Evolutionary conservation across 2,888 invertebrate genomes (phyloP).

Genomic region (Chaitophorus viminalis): DNA sequence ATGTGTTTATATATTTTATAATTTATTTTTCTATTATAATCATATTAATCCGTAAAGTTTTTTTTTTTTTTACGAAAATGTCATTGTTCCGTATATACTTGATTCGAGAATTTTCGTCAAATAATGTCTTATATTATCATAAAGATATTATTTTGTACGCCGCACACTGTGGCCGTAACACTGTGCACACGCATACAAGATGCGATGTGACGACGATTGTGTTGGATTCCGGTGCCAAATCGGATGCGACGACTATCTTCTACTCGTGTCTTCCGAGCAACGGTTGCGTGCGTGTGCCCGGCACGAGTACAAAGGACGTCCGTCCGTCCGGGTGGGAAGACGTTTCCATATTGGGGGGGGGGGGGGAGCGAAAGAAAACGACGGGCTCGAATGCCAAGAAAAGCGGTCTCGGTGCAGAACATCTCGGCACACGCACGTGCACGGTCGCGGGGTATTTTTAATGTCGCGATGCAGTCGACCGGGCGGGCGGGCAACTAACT

Average conservation of each 20-base stretch:
- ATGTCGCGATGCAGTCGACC: neutral
- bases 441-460: neutral
- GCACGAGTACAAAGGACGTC: neutral
- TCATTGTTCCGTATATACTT: neutral
- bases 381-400: slow-evolving; percentile 20
- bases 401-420: slow-evolving; percentile 26
- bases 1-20: no score
- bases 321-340: no score
- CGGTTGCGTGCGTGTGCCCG: neutral
- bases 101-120: neutral
- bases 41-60: no score
- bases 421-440: neutral
- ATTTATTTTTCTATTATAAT: no score
- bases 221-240: slow-evolving; percentile 31
- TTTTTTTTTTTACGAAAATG: no score
- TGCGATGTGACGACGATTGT: no score
- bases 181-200: no score
- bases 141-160: no score
- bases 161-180: neutral
- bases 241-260: slow-evolving; percentile 2
- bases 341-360: no score
- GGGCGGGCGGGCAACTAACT: no score
- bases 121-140: no score
- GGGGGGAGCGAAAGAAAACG: slow-evolving; percentile 3
- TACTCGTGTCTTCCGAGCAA: no score